Base-by-base conservation (phyloP, 1,140 invertebrate genomes). In the Drosophila neocordata region DNA sequence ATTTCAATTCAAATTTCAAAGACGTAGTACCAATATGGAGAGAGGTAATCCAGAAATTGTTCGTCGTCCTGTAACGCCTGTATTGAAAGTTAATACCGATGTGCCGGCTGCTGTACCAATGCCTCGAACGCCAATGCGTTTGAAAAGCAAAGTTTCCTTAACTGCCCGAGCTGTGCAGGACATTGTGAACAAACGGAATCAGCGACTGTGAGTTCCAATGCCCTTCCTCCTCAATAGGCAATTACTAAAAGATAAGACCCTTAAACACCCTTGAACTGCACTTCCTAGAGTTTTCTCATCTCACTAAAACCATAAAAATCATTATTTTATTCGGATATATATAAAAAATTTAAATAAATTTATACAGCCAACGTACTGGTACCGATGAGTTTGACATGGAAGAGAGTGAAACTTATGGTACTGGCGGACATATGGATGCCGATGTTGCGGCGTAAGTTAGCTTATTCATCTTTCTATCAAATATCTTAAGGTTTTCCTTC, bases 301-400 rank as follows among this genome's bases (percentile, higher is more conserved):
- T 53, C 15, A n/a, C 70, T 52, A 57, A 67, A 31, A 35, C 13
- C 12, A 15, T 20, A 18, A 34, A n/a, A 31, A 62, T 22, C 22
- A 5, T 12, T 27, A 0, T 27, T 5, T 2, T 12, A 18, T 2
- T 24, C 8, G 1, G 0, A 1, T 0, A 0, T 0, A 4, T 37
- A 1, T 2, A 12, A 9, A 3, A 11, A 8, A 7, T 18, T 12
- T 13, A 22, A 56, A 1, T 48, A 1, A 37, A 1, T 27, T 53
- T 27, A 27, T 35, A 22, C 55, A 91, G 89, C 24, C 82, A 88
- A 76, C 85, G 89, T 27, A 65, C 71, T 59, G 89, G 79, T 68
- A 90, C 89, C 62, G 85, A 91, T 56, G 89, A 91, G 8, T 91
- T 71, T 18, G 89, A 91, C 11, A 13, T 91, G 38, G 89, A 91